Evolutionary conservation across 2,797 vertebrate species (phyloP), one percentile per base, ranked within the genome.

Genomic region (Eulemur mongoz): DNA sequence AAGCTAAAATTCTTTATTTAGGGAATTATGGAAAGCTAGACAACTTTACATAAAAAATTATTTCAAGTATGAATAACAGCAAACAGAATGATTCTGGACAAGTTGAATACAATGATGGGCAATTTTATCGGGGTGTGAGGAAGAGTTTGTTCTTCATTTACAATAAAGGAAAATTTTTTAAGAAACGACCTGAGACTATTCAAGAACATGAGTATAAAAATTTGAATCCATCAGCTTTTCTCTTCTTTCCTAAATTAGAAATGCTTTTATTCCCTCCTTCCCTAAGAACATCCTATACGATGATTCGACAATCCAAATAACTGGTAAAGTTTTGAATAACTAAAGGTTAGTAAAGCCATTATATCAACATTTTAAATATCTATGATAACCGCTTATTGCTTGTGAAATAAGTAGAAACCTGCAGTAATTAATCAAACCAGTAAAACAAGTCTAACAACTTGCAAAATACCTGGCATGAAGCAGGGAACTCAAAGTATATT

Each of bases 1-100:
- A 91, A 92, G 63, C 48, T 89, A 86, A 94, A 86, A 48, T 32
- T 61, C 73, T 65, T 78, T 79, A 75, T 61, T 96, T 91, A 85
- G 84, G 20, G 11, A 92, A 94, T 65, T 67, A 61, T n/a, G 11
- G 61, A 92, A 59, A 95, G 63, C 35, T 54, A 87, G 30, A 40
- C 22, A 81, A 84, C 27, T 73, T 50, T 32, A 85, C 48, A 69
- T n/a, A 73, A 91, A 94, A 93, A 91, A 18, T 38, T 59, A 76
- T 72, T 92, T 73, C 69, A 80, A 75, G 22, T 81, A n/a, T 78
- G 84, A 86, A 80, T 80, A 73, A 92, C 7, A 69, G 73, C 59
- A 89, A 82, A 61, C 43, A 92, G 43, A 87, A 86, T n/a, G 15
- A 82, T 91, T 96, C 67, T 72, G 52, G 61, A 83, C 91, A 59